phyloP scores from a whole-genome alignment of 2,113 vertebrate genomes.

The Dicrurus megarhynchus region DNA sequence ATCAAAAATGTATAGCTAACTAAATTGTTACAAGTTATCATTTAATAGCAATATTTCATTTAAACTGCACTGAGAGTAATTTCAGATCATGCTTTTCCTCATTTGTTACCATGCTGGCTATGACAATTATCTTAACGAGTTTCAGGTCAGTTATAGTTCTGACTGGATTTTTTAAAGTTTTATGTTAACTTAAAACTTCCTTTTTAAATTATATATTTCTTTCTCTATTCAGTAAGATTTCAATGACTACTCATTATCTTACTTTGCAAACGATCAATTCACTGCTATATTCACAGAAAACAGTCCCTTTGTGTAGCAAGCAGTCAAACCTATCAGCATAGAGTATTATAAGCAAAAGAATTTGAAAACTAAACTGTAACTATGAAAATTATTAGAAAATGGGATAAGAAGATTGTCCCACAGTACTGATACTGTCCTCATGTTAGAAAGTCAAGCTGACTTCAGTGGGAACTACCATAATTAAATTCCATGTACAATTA shows the following conservation, averaged over 20 bases:
- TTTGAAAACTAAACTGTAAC: neutral
- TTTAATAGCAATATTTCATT: neutral
- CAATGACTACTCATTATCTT: neutral
- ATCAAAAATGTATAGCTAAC: neutral
- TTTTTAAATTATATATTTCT: neutral
- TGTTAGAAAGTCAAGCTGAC: neutral
- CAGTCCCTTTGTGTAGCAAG: neutral
- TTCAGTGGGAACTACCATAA: neutral
- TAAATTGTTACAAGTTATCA: neutral
- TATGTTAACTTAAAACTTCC: neutral
- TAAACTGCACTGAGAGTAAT: neutral
- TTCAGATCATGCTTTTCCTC: neutral
- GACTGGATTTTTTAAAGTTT: neutral
- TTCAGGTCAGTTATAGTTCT: neutral
- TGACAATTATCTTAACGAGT: neutral
- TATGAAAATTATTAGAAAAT: neutral
- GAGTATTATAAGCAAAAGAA: neutral
- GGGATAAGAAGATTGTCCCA: neutral
- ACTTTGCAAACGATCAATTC: neutral
- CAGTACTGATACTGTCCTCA: neutral
- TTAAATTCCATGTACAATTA: neutral
- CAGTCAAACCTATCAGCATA: neutral
- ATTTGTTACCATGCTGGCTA: neutral
- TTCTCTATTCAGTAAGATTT: neutral
- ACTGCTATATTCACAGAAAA: neutral